Evolutionary conservation across 1,140 invertebrate species (phyloP).

Genomic region (Apis florea): DNA sequence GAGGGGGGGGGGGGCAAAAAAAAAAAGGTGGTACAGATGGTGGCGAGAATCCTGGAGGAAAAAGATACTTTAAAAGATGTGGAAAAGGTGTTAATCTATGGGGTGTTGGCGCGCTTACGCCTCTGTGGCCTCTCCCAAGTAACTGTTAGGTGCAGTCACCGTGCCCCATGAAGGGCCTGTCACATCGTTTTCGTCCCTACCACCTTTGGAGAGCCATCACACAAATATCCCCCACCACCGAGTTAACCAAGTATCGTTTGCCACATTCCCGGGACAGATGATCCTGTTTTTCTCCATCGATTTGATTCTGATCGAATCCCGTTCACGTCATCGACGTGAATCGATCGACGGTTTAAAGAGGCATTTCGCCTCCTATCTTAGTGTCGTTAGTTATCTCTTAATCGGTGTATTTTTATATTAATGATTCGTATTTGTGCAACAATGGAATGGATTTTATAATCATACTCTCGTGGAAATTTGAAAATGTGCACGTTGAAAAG

Average conservation of each 20-base stretch:
- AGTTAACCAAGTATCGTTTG: slow-evolving; percentile 19
- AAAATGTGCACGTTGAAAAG: too few relatives aligned
- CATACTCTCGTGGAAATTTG: too few relatives aligned
- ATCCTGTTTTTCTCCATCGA: slow-evolving; percentile 43
- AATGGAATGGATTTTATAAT: too few relatives aligned
- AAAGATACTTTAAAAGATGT: slow-evolving; percentile 25
- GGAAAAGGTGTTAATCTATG: slow-evolving; percentile 47
- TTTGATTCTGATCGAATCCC: not conserved
- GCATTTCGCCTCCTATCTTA: not conserved
- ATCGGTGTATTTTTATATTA: too few relatives aligned
- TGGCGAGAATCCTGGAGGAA: not conserved
- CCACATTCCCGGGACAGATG: slow-evolving; percentile 45
- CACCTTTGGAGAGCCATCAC: slow-evolving; percentile 47
- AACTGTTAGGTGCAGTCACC: slow-evolving; percentile 63
- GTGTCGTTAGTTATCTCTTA: too few relatives aligned
- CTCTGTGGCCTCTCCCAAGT: slow-evolving; percentile 54
- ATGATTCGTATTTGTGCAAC: too few relatives aligned
- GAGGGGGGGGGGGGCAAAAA: not conserved
- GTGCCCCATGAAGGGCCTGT: slow-evolving; percentile 69
- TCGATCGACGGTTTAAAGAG: not conserved
- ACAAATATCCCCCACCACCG: slow-evolving; percentile 51
- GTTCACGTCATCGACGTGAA: not conserved
- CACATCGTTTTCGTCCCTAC: slow-evolving; percentile 64
- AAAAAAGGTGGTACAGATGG: not conserved
- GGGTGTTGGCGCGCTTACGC: slow-evolving; percentile 34